phyloP scores from a whole-genome alignment of 2,113 vertebrate species.

The Sinocyclocheilus anshuiensis region DNA sequence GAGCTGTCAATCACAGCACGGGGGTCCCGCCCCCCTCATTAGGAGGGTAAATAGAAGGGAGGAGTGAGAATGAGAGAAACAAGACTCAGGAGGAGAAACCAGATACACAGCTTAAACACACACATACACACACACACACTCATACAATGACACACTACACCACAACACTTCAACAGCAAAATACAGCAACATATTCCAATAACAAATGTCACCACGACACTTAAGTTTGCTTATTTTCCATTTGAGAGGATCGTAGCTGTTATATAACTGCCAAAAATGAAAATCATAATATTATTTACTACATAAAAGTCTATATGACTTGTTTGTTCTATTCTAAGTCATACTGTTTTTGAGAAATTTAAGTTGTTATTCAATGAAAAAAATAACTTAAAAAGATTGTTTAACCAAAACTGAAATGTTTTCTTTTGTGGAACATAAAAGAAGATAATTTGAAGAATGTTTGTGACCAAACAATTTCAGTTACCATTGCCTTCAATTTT shows the following conservation, averaged over 20 bases:
- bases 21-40: slow-evolving; percentile 91
- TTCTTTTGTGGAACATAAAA: too few relatives aligned
- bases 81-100: slow-evolving; percentile 54
- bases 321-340: neutral
- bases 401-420: too few relatives aligned
- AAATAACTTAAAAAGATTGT: neutral
- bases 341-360: neutral
- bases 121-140: slow-evolving; percentile 34
- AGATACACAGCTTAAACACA: slow-evolving; percentile 36
- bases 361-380: neutral
- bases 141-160: slow-evolving; percentile 57
- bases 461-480: too few relatives aligned
- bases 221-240: neutral
- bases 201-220: neutral
- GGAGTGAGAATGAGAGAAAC: slow-evolving; percentile 59
- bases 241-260: neutral
- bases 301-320: neutral
- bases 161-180: slow-evolving; percentile 50
- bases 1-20: slow-evolving; percentile 85
- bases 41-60: slow-evolving; percentile 92
- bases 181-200: neutral
- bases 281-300: neutral
- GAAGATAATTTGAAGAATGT: too few relatives aligned
- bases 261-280: neutral
- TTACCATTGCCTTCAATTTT: too few relatives aligned